Conservation (phyloP, 2,113 vertebrate genomes). For the Podiceps cristatus region DNA sequence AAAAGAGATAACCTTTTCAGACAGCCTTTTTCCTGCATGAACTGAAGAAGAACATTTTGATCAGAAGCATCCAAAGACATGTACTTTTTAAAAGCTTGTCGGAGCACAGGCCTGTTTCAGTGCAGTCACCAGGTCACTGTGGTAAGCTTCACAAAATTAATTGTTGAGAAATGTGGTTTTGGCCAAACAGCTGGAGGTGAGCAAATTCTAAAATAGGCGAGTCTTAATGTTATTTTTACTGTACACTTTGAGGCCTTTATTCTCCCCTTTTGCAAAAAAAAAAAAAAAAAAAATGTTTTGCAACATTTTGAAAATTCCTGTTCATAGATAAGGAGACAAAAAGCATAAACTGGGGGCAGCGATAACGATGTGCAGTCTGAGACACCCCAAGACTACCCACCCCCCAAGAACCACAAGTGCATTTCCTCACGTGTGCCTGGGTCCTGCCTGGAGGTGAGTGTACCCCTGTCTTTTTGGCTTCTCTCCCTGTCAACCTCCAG, state of each 20-base stretch:
- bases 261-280: background rate
- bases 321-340: background rate
- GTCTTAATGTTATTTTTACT: background rate
- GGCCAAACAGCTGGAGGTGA: background rate
- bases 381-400: too few relatives aligned
- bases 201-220: background rate
- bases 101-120: background rate
- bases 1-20: background rate
- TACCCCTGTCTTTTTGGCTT: rapidly evolving
- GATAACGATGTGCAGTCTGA: too few relatives aligned
- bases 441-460: too few relatives aligned
- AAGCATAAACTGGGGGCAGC: background rate
- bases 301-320: background rate
- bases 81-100: background rate
- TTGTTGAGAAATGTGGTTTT: background rate
- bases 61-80: background rate
- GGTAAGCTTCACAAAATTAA: background rate
- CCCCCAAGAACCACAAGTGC: background rate
- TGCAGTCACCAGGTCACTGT: background rate
- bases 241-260: background rate
- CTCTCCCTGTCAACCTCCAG: background rate
- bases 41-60: background rate
- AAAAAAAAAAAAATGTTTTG: background rate
- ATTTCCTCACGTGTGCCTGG: background rate
- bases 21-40: background rate